Base-by-base conservation (phyloP, 2,888 invertebrate genomes). In the Ennomos fuscantarius region DNA sequence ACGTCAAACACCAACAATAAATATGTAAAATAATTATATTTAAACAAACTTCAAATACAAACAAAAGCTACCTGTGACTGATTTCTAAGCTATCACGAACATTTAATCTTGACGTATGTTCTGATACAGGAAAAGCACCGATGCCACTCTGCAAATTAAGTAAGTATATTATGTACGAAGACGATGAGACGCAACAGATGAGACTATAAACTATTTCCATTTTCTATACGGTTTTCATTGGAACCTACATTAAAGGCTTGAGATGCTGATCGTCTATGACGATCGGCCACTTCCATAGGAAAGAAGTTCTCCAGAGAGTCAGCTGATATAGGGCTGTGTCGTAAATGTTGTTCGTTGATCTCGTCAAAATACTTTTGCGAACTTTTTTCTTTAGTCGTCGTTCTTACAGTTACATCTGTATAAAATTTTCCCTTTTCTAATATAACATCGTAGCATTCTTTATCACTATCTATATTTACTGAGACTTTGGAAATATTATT, bases 41-140 rank as follows among this genome's bases (percentile, higher is more conserved):
- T 31, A 9, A 12, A 8, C n/a, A 24, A 35, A 8, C 3, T 10
- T n/a, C 41, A 46, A 55, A 45, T 10, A 69, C 66, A 69, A 68
- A 73, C 65, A 68, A 52, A 55, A 51, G 49, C 68, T 82, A 89
- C 89, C 84, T 86, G 79, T 83, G 82, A 45, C 63, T 73, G 67
- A 89, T 78, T 73, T 88, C 88, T 70, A 90, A 63, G 73, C 89
- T 90, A 78, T 89, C 89, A 65, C 80, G 76, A 50, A 83, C 70
- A 44, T 77, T 73, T 62, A 87, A 51, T 69, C 76, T 73, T 66
- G 83, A 75, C 12, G 64, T 44, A 52, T 60, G 63, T 53, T 58
- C 63, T 39, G 43, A 31, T 51, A 60, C 37, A 43, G 61, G 57
- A 12, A 55, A 53, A 43, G 52, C 66, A 57, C 70, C 72, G 35